Evolutionary conservation across 2,888 invertebrate species (phyloP).

Genomic region (Cantharis nigra): DNA sequence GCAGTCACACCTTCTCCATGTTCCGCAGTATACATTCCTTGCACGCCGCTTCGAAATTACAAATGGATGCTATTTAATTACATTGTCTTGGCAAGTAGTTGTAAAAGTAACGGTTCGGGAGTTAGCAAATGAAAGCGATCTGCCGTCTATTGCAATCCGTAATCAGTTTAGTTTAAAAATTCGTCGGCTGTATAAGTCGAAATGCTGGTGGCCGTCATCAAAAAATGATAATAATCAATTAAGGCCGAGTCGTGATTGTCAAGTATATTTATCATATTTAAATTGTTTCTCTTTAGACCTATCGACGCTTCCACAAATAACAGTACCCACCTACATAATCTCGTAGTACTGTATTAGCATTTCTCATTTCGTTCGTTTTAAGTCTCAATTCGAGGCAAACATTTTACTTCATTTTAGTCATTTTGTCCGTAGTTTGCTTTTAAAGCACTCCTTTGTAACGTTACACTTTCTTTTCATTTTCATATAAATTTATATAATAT

Average conservation of each 20-base stretch:
- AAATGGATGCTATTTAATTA: conserved; percentile 59
- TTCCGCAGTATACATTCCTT: conserved; percentile 55
- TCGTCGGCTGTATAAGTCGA: conserved; percentile 32
- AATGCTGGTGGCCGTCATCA: not conserved
- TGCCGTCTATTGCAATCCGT: conserved; percentile 47
- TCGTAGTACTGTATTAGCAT: conserved; percentile 35
- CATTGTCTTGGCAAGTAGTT: conserved; percentile 57
- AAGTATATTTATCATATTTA: not conserved
- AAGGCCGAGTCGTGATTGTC: conserved; percentile 2
- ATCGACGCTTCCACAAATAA: conserved; percentile 27
- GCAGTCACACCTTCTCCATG: conserved; percentile 57
- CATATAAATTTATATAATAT: conserved; percentile 6
- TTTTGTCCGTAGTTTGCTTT: conserved; percentile 26
- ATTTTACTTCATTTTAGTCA: conserved; percentile 23
- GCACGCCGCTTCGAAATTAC: conserved; percentile 56
- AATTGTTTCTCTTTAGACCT: conserved; percentile 9
- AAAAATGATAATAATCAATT: not conserved
- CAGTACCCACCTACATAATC: conserved; percentile 7
- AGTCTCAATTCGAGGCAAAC: conserved; percentile 41
- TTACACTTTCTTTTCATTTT: conserved; percentile 3
- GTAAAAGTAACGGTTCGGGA: conserved; percentile 55
- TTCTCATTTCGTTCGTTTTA: conserved; percentile 43
- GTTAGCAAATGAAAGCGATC: conserved; percentile 46
- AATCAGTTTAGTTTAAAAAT: conserved; percentile 51
- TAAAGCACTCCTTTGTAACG: conserved; percentile 16